phyloP scores from a whole-genome alignment of 1,140 invertebrate species.

The Ephestia elutella region DNA sequence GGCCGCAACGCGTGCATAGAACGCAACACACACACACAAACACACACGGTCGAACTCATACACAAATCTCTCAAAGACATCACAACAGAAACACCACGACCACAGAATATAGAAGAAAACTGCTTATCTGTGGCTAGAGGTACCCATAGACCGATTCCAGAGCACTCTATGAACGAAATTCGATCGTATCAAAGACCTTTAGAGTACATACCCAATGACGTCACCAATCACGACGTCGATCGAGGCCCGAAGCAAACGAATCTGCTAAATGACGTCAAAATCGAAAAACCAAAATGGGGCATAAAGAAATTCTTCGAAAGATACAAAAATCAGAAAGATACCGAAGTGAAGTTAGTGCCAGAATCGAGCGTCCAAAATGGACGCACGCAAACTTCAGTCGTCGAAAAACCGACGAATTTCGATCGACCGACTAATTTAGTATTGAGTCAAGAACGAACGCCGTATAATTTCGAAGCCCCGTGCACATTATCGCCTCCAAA shows the following conservation, averaged over 20 bases:
- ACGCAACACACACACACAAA: conserved; percentile 82
- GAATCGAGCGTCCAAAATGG: conserved; percentile 39
- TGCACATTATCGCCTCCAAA: conserved; percentile 69
- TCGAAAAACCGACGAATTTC: conserved; percentile 49
- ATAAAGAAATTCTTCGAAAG: conserved; percentile 58
- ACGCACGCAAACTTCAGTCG: conserved; percentile 40
- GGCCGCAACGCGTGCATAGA: conserved; percentile 93
- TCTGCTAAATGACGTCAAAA: conserved; percentile 51
- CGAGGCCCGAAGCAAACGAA: conserved; percentile 60
- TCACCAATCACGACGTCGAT: conserved; percentile 76
- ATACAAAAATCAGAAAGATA: conserved; percentile 59
- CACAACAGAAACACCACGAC: conserved; percentile 45
- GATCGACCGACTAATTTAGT: conserved; percentile 57
- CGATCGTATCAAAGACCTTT: conserved; percentile 76
- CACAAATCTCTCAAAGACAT: conserved; percentile 81
- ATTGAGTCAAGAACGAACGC: conserved; percentile 37
- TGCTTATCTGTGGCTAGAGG: conserved; percentile 52
- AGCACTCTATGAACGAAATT: conserved; percentile 55
- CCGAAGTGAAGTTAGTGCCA: conserved; percentile 73
- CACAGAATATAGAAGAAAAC: conserved; percentile 35
- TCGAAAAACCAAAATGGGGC: conserved; percentile 63
- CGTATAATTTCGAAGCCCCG: conserved; percentile 51
- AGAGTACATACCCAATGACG: conserved; percentile 85
- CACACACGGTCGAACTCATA: conserved; percentile 80
- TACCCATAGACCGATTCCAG: conserved; percentile 31